Percentiles rank a stretch among this genome's conserved stretches.
phyloP scores from a whole-genome alignment of 2,113 vertebrate genomes.

The Alaudala cheleensis region DNA sequence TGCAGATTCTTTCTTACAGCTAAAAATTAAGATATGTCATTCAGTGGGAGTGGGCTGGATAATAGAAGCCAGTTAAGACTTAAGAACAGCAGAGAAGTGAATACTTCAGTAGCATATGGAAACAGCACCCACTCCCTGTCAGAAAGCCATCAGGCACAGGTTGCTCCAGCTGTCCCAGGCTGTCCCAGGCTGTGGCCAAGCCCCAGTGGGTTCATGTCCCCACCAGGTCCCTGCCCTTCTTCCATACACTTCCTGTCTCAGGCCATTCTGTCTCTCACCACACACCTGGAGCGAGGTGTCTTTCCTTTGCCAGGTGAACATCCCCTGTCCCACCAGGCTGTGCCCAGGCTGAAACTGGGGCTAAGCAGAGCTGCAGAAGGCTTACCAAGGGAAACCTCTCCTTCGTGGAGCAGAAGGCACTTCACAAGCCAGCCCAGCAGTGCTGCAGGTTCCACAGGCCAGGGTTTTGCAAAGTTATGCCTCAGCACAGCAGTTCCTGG shows the following conservation, averaged over 20 bases:
- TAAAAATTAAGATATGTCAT: not conserved
- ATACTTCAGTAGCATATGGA: not conserved
- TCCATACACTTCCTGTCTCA: not conserved
- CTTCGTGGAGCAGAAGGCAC: fast-evolving
- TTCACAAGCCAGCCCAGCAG: not conserved
- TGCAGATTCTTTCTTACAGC: not conserved
- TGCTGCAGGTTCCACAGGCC: fast-evolving
- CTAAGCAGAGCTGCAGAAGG: not conserved
- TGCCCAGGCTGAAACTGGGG: not conserved
- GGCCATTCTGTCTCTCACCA: not conserved
- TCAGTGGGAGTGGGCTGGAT: not conserved
- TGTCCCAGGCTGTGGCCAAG: not conserved
- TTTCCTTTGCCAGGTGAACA: not conserved
- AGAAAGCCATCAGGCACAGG: fast-evolving
- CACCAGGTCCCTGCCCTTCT: not conserved
- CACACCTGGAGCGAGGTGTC: fast-evolving
- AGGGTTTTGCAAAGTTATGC: not conserved
- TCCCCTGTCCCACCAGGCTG: not conserved
- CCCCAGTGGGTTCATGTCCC: not conserved
- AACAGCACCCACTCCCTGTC: not conserved
- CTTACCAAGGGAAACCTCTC: not conserved
- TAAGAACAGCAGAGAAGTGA: not conserved
- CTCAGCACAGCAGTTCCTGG: not conserved
- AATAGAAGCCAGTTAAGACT: not conserved
- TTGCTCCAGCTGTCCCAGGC: not conserved